Conservation (phyloP, 2,888 invertebrate genomes). For the Xanthorhoe spadicearia region DNA sequence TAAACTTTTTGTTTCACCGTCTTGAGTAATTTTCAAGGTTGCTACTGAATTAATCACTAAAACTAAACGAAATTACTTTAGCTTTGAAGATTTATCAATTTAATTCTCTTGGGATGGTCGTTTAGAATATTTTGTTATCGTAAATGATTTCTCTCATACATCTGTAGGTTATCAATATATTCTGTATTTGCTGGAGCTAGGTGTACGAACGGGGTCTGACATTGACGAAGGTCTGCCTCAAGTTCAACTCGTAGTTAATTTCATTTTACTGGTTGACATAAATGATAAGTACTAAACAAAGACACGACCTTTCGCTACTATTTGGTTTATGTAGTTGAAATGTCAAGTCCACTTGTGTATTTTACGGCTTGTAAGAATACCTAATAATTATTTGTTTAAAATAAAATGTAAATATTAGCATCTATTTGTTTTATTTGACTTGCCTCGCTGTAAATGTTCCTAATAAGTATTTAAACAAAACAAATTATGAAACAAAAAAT, state of each 20-base stretch:
- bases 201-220: not conserved
- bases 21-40: constrained; percentile 2
- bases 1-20: not conserved
- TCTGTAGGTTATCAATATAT: not conserved
- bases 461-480: too few relatives aligned
- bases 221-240: constrained; percentile 25
- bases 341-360: not conserved
- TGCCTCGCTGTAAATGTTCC: too few relatives aligned
- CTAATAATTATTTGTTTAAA: too few relatives aligned
- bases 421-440: too few relatives aligned
- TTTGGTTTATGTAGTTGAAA: not conserved
- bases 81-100: not conserved
- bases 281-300: constrained; percentile 18
- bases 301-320: constrained; percentile 2
- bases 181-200: not conserved
- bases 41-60: not conserved
- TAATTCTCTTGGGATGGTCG: not conserved
- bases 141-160: not conserved
- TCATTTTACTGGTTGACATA: constrained; percentile 19
- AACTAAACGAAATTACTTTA: not conserved
- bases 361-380: too few relatives aligned
- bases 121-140: not conserved
- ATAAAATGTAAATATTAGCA: too few relatives aligned
- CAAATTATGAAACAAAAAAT: too few relatives aligned
- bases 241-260: constrained; percentile 15